Base-by-base conservation (phyloP, 2,797 vertebrate species). In the Siniperca scherzeri region DNA sequence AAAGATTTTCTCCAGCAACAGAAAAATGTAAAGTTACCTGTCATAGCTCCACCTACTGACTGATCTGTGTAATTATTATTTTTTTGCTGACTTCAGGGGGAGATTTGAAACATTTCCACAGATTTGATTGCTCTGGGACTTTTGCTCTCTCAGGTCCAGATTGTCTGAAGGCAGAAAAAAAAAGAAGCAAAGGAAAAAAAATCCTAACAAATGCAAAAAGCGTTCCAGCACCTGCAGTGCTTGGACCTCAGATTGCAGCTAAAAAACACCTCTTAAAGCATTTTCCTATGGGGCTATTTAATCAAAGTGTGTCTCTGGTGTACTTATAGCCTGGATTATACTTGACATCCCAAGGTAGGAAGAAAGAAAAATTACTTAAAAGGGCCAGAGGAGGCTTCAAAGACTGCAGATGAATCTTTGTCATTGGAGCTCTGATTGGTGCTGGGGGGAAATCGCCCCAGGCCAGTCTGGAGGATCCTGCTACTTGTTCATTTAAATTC, bases 221-320 rank as follows among this genome's bases (percentile, higher is more conserved):
- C 44, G 48, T 53, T 74, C 38, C 42, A 44, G 66, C 71, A 86
- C 75, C 84, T 82, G 65, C 82, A 48, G 38, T 62, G 55, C 68
- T 48, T 52, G 65, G 71, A 89, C 46, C 78, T 87, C 44, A 83
- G 66, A 83, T 56, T 62, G 40, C 33, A 55, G 56, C 80, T 73
- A 25, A 86, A 86, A 86, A 73, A 87, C 64, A 76, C 66, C 50
- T 72, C 48, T 80, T 75, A 25, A 86, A 76, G 74, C 73, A 13
- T 61, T 76, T 64, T 78, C 78, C 87, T 69, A 0, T 73, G 73
- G 75, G 79, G 40, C 59, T 71, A 61, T 89, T 90, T 83, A 89
- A 91, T 93, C 89, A 91, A 59, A 85, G 52, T 52, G 30, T 33
- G 70, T 89, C 88, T 88, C 86, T 72, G 60, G 84, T 62, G 87